These are phyloP conservation scores for Ectemnius continuus DNA, from an alignment of 2,888 invertebrate genomes.

Conservation along the genomic window DNA sequence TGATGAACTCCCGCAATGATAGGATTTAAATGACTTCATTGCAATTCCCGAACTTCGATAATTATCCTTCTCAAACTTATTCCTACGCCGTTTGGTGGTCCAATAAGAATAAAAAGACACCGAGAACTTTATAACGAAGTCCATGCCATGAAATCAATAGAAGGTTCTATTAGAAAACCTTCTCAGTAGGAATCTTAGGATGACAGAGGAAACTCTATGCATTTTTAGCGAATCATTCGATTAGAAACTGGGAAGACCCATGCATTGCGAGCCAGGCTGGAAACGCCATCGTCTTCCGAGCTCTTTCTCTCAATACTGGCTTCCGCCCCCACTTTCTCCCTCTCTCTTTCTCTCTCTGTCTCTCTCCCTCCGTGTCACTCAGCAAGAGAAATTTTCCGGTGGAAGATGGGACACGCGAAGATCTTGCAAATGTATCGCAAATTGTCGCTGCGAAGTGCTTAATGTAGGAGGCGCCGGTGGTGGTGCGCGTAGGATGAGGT, in stretches of 20 bases:
- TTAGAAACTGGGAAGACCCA: slow-evolving; percentile 24
- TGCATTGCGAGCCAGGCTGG: background rate
- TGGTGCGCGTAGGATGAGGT: slow-evolving; percentile 45
- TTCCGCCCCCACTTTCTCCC: background rate
- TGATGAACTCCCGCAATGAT: slow-evolving; percentile 37
- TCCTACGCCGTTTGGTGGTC: background rate
- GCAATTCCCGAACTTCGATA: slow-evolving; percentile 28
- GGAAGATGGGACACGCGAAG: slow-evolving; percentile 44
- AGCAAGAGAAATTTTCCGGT: slow-evolving; percentile 55
- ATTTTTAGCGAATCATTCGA: slow-evolving; percentile 36
- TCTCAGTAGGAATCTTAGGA: slow-evolving; percentile 24
- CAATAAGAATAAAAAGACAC: no score
- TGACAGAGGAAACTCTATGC: slow-evolving; percentile 26
- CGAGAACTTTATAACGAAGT: no score
- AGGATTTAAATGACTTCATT: slow-evolving; percentile 39
- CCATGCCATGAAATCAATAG: background rate
- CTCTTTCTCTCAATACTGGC: no score
- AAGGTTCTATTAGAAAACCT: slow-evolving; percentile 35
- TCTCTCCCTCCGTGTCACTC: slow-evolving; percentile 34
- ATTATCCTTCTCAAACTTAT: slow-evolving; percentile 11
- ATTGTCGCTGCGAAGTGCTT: slow-evolving; percentile 77
- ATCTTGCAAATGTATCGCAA: slow-evolving; percentile 76
- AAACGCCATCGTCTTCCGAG: background rate
- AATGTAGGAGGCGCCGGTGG: slow-evolving; percentile 70
- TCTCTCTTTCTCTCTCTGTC: background rate